These are phyloP conservation scores for Chelonia mydas DNA, from an alignment of 2,797 vertebrate species.

Conservation along the genomic window DNA sequence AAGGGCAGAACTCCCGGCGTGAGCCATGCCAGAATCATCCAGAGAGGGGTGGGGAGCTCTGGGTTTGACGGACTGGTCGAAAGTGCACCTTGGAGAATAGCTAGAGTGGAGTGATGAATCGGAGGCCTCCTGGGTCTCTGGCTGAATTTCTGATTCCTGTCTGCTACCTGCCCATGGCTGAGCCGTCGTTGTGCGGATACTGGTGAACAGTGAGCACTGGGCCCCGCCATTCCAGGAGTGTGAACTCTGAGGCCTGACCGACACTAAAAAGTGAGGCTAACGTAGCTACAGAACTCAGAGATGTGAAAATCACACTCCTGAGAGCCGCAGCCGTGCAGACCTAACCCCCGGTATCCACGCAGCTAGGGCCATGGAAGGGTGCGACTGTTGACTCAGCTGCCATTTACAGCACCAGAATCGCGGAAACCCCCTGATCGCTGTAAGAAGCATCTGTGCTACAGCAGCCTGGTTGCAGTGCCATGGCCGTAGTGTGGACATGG, in stretches of 20 bases:
- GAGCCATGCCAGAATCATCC: too few relatives aligned
- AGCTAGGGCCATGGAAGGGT: not conserved
- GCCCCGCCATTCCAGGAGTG: not conserved
- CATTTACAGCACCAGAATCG: not conserved
- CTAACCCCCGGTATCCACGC: not conserved
- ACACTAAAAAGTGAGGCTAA: not conserved
- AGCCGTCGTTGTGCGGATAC: not conserved
- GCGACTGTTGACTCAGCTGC: not conserved
- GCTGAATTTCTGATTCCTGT: not conserved
- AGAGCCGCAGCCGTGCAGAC: not conserved
- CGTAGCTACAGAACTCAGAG: not conserved
- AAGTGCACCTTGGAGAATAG: not conserved
- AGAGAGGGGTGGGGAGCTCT: not conserved
- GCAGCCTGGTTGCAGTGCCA: too few relatives aligned
- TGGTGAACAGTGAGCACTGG: not conserved
- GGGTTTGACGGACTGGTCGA: not conserved
- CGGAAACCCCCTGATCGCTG: not conserved
- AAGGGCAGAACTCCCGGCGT: not conserved
- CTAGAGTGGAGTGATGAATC: not conserved
- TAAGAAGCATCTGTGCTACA: too few relatives aligned
- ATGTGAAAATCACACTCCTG: not conserved
- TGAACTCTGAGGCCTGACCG: too few relatives aligned
- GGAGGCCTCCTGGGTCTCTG: not conserved
- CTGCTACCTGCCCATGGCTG: not conserved
- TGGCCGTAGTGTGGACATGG: not conserved